Base-by-base conservation (phyloP, 2,888 invertebrate genomes). In the Sacculina carcini region DNA sequence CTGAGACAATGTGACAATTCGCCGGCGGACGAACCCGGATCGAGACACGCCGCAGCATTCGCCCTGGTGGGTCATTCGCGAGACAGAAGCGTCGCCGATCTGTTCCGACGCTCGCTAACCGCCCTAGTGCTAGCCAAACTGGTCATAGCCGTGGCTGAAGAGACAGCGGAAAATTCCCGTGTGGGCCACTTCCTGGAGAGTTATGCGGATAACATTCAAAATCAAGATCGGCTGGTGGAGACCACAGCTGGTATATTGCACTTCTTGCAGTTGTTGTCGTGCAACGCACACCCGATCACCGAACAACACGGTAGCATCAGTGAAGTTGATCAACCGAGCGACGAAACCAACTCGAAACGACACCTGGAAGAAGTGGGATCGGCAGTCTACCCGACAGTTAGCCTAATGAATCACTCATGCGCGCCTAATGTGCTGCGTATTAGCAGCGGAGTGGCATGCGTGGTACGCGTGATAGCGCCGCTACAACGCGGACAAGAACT, bases 201-300 rank as follows among this genome's bases (percentile, higher is more conserved):
- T n/a, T n/a, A n/a, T n/a, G n/a, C n/a, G n/a, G n/a, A n/a, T n/a
- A n/a, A n/a, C n/a, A n/a, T n/a, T n/a, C n/a, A 7, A 7, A 14
- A 39, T 23, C 6, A 7, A 2, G 28, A 16, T 2, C 57, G 63
- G 47, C 56, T 60, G 6, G 53, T 58, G 2, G 54, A 67, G 12
- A 64, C 65, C 1, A 60, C 62, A 19, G 59, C 61, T 12, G 59
- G 64, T 42, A 60, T 69, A 5, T 63, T 64, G 14, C 66, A 66
- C 53, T 61, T 19, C 44, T 28, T 68, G 53, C 69, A 69, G 55
- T 62, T 65, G 6, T 62, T 65, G 23, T 64, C 66, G 44, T 69
- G 68, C 56, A 70, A 70, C 56, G 69, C 69, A 23, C 70, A 70
- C 51, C 68, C 68, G 55, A 65, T 69, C 23, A 63, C 63, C 14